Evolutionary conservation across 2,888 invertebrate species (phyloP).

Genomic region (Pammene aurita): DNA sequence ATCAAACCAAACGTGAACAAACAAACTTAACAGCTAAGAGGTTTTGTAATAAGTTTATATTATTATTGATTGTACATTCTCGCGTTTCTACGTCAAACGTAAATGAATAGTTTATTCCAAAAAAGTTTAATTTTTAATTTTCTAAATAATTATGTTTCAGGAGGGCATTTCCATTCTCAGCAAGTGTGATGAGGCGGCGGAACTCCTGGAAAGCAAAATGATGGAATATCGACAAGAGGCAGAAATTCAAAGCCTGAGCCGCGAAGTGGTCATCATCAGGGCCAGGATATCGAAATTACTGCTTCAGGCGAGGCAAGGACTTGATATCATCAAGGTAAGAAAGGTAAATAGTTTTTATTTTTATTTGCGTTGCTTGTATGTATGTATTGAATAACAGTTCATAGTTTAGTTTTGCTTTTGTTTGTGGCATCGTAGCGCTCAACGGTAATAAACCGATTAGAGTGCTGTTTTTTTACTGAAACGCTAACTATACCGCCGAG

Average conservation of each 20-base stretch:
- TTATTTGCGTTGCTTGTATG: slow-evolving; percentile 22
- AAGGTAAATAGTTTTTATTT: slow-evolving; percentile 61
- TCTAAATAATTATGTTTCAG: slow-evolving; percentile 78
- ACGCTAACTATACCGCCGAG: too few relatives aligned
- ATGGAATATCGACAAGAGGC: slow-evolving; percentile 85
- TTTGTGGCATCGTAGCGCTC: too few relatives aligned
- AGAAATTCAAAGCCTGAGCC: slow-evolving; percentile 83
- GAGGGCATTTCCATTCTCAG: slow-evolving; percentile 87
- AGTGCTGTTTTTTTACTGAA: too few relatives aligned
- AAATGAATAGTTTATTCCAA: too few relatives aligned
- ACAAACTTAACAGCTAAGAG: background rate
- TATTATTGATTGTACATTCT: too few relatives aligned
- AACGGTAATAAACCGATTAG: too few relatives aligned
- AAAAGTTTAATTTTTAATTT: too few relatives aligned
- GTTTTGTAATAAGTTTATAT: too few relatives aligned
- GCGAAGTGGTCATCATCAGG: slow-evolving; percentile 83
- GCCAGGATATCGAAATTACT: slow-evolving; percentile 86
- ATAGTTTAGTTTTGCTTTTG: too few relatives aligned
- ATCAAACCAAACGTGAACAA: slow-evolving; percentile 15
- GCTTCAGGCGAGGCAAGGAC: slow-evolving; percentile 87
- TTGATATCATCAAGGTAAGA: slow-evolving; percentile 79
- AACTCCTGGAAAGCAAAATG: slow-evolving; percentile 85
- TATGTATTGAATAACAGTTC: too few relatives aligned
- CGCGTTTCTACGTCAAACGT: too few relatives aligned
- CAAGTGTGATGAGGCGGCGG: slow-evolving; percentile 86